A percentile compares a stretch with the other conserved stretches of the same genome.
Conservation (phyloP, 2,797 vertebrate species). For the Fringilla coelebs region DNA sequence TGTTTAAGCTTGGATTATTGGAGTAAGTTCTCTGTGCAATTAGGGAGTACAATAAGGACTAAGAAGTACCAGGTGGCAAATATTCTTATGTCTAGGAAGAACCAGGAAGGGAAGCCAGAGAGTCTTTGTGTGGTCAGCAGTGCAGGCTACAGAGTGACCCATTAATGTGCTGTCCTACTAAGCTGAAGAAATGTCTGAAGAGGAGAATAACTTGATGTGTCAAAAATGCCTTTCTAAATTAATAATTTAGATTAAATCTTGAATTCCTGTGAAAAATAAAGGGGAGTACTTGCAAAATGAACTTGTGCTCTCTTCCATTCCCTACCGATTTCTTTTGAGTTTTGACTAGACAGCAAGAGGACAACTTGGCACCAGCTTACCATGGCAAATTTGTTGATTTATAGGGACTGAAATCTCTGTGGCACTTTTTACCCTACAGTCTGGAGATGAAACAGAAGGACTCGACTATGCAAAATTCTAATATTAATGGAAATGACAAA, state of each 20-base stretch:
- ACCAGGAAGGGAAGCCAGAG: not conserved
- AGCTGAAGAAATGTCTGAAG: not conserved
- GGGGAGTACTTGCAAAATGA: not conserved
- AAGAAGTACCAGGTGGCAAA: not conserved
- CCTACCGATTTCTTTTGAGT: not conserved
- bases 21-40: not conserved
- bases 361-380: not conserved
- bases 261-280: not conserved
- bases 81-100: not conserved
- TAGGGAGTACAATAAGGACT: not conserved
- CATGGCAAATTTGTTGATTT: constrained; percentile 4
- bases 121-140: not conserved
- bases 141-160: not conserved
- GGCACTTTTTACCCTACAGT: not conserved
- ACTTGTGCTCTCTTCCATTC: not conserved
- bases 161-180: not conserved
- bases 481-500: constrained; percentile 18
- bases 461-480: not conserved
- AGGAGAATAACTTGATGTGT: not conserved
- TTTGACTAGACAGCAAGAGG: not conserved
- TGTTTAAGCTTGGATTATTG: not conserved
- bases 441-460: constrained; percentile 4
- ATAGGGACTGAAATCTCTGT: constrained; percentile 25
- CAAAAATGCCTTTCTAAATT: not conserved
- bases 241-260: constrained; percentile 4